These are phyloP conservation scores for Hemiprocne comata DNA, from an alignment of 2,113 vertebrate species.

Conservation along the genomic window DNA sequence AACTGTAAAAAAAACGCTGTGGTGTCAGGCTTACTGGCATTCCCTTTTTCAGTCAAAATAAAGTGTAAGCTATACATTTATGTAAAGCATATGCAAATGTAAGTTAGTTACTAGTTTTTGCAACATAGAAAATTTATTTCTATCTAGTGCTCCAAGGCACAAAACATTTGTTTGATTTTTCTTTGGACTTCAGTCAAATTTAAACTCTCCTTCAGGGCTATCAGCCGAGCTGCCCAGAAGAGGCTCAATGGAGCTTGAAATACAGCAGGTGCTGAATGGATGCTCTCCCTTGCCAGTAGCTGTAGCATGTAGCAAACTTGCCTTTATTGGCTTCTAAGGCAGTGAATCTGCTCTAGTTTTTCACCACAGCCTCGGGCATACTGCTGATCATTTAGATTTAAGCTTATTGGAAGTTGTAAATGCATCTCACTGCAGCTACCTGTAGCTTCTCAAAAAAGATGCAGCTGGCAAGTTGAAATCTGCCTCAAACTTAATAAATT, in stretches of 20 bases:
- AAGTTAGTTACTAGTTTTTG: neutral
- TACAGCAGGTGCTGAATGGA: slow-evolving; percentile 1
- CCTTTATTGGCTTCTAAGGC: neutral
- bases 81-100: neutral
- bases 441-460: neutral
- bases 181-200: neutral
- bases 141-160: neutral
- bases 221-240: slow-evolving; percentile 10
- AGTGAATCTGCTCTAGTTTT: neutral
- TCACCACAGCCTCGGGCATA: neutral
- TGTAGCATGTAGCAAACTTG: neutral
- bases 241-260: neutral
- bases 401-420: neutral
- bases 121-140: neutral
- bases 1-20: neutral
- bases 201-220: slow-evolving; percentile 4
- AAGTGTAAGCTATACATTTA: neutral
- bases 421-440: neutral
- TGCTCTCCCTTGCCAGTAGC: neutral
- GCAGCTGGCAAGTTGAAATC: neutral
- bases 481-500: neutral
- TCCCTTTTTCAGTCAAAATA: neutral
- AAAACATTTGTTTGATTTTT: neutral
- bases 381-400: neutral
- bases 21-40: neutral